phyloP scores from a whole-genome alignment of 2,797 vertebrate genomes.

The Phaenicophaeus curvirostris region DNA sequence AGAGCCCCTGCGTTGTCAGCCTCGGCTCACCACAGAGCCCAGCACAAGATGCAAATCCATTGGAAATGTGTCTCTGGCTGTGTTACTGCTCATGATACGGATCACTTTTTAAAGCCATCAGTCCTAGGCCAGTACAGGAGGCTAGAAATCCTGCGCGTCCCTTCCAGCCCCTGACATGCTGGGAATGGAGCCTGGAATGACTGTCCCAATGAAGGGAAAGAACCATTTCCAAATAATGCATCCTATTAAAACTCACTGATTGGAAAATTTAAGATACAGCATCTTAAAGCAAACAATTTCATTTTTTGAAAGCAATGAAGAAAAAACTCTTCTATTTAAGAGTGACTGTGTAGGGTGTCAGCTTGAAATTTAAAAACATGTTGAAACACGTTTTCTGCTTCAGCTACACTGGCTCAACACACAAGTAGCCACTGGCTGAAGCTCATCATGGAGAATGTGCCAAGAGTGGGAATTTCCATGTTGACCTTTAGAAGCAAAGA shows the following conservation, averaged over 20 bases:
- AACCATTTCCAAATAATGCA: not conserved
- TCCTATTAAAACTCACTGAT: not conserved
- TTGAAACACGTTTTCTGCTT: constrained; percentile 15
- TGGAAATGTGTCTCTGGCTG: not conserved
- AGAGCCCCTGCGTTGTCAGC: not conserved
- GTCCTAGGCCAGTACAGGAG: not conserved
- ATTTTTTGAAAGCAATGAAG: not conserved
- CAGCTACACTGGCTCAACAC: not conserved
- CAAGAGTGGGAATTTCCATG: constrained; percentile 30
- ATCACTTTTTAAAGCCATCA: not conserved
- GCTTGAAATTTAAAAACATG: not conserved
- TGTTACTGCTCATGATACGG: not conserved
- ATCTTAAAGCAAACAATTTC: not conserved
- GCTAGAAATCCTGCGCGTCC: not conserved
- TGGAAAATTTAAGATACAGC: not conserved
- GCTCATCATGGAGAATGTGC: not conserved
- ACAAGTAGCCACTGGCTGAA: not conserved
- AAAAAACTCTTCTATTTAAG: not conserved
- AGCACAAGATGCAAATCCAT: not conserved
- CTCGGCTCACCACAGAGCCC: not conserved
- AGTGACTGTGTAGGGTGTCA: constrained; percentile 4
- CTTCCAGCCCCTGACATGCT: not conserved
- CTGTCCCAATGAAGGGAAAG: not conserved
- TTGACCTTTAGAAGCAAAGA: not conserved
- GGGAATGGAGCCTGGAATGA: not conserved